Base-by-base conservation (phyloP, 2,113 vertebrate genomes). In the Andinoacara biseriatus region DNA sequence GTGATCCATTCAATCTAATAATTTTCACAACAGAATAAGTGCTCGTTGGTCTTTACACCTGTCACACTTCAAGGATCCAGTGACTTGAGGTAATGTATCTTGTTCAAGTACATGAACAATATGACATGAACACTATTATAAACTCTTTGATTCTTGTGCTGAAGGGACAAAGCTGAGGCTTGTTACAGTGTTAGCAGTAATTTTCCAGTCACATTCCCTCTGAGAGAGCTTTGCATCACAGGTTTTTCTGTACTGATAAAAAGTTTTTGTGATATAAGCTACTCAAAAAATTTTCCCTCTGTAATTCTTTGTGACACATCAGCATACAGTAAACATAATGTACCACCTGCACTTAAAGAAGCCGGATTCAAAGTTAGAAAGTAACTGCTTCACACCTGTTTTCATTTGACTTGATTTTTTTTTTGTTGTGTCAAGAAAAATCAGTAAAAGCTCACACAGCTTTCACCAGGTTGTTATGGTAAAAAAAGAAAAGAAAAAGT, bases 401-500 rank as follows among this genome's bases (percentile, higher is more conserved):
- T 46, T 46, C 43, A 46, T 15, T 46, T 46, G 57, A 58, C 26
- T 76, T 58, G 49, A 74, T 29, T 59, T 59, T 38, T 59, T 38
- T 33, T 65, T 38, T 65, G 59, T 35, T 61, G 38, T 17, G 15
- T 40, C 10, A 1, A 75, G 31, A 76, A 76, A 58, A 76, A 58
- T 35, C 20, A 22, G 40, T 29, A 3, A 40, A 40, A 10, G 74
- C 78, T 77, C 56, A 56, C 10, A 4, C 1, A 4, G 54, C 26
- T 20, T 76, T 58, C 26, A 38, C 65, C 17, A 3, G 29, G n/a
- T 33, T 76, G 61, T 56, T 38, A 20, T 33, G 24, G 62, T 35
- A 62, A 77, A 78, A 77, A 81, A 86, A n/a, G n/a, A n/a, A n/a
- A n/a, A n/a, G n/a, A n/a, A 78, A 74, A 35, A 62, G 52, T 7